phyloP scores from a whole-genome alignment of 1,140 invertebrate species.

The Probaryconus sp. region DNA sequence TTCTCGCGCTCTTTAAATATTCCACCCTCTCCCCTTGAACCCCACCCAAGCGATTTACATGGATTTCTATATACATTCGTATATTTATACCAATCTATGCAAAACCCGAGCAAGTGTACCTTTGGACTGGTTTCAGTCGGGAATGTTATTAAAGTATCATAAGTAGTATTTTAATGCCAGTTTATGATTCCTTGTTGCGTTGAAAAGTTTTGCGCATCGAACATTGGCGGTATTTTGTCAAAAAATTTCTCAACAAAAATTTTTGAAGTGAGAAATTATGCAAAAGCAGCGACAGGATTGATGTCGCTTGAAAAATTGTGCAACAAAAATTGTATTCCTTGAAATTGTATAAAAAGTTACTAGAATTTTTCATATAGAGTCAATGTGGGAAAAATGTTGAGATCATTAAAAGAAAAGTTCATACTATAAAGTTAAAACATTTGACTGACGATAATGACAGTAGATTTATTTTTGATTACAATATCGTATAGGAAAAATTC shows the following conservation, averaged over 20 bases:
- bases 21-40: constrained; percentile 48
- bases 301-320: too few relatives aligned
- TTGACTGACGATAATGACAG: too few relatives aligned
- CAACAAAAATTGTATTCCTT: too few relatives aligned
- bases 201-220: background rate
- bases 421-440: too few relatives aligned
- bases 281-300: too few relatives aligned
- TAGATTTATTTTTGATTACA: too few relatives aligned
- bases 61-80: constrained; percentile 45
- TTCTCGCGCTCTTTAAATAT: constrained; percentile 72
- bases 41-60: constrained; percentile 44
- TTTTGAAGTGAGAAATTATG: too few relatives aligned
- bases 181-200: background rate
- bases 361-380: too few relatives aligned
- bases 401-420: too few relatives aligned
- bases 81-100: constrained; percentile 38
- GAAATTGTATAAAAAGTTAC: too few relatives aligned
- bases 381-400: too few relatives aligned
- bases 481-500: too few relatives aligned
- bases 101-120: constrained; percentile 2
- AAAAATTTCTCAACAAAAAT: background rate
- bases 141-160: constrained; percentile 5
- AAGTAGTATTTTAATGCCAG: background rate
- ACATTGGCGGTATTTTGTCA: background rate
- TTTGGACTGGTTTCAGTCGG: background rate